These are phyloP conservation scores for Mycalesis mineus DNA, from an alignment of 2,888 invertebrate genomes.

Conservation along the genomic window DNA sequence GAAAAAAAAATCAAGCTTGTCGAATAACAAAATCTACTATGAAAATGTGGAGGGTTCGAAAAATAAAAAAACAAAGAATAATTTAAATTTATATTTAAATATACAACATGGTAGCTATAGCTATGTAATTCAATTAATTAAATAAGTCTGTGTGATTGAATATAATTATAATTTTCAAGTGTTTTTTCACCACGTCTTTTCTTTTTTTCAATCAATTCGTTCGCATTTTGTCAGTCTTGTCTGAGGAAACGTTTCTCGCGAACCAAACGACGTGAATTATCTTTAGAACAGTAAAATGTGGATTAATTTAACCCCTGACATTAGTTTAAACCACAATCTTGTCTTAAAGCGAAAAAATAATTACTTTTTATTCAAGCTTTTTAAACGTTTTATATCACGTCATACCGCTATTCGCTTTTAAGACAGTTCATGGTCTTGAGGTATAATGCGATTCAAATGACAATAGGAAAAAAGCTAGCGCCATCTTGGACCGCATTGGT, in stretches of 20 bases:
- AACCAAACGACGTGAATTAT: slow-evolving; percentile 14
- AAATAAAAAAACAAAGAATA: slow-evolving; percentile 34
- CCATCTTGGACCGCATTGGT: too few relatives aligned
- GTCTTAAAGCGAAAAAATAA: neutral
- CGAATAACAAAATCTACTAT: too few relatives aligned
- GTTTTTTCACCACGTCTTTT: slow-evolving; percentile 14
- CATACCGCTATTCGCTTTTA: too few relatives aligned
- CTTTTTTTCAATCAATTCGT: slow-evolving; percentile 15
- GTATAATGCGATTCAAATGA: too few relatives aligned
- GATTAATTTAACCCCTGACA: neutral
- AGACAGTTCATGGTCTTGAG: too few relatives aligned
- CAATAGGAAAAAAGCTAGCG: too few relatives aligned
- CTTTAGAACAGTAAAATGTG: neutral
- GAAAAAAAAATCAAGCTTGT: too few relatives aligned
- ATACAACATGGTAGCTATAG: slow-evolving; percentile 72
- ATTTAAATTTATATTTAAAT: slow-evolving; percentile 71
- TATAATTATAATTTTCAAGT: slow-evolving; percentile 40
- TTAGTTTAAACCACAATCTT: neutral
- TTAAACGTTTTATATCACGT: too few relatives aligned
- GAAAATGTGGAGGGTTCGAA: too few relatives aligned
- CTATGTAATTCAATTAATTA: slow-evolving; percentile 48
- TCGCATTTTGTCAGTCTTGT: slow-evolving; percentile 35
- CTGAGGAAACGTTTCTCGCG: slow-evolving; percentile 43
- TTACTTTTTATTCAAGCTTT: too few relatives aligned
- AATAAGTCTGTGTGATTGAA: slow-evolving; percentile 68